Evolutionary conservation across 1,140 invertebrate genomes (phyloP), one percentile per base, ranked within the genome.

Genomic region (Drosophila mauritiana): DNA sequence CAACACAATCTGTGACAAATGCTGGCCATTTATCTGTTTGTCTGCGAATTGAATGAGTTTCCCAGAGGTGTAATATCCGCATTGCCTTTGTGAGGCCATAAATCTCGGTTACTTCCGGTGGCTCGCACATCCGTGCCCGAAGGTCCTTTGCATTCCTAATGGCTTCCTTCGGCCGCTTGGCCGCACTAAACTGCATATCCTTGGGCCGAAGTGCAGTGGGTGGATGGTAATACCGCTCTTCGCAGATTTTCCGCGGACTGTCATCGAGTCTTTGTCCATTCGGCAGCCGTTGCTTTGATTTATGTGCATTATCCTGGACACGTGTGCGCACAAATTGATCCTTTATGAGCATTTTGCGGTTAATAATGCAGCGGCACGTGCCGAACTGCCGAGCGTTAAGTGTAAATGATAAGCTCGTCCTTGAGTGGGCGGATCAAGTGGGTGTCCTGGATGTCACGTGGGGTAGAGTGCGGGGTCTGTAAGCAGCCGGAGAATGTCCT

Each of bases 261-360:
- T 83, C 80, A 69, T 63, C 75, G 42, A 51, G 51, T 55, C 53
- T 48, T 73, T 84, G 80, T 79, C 58, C 69, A 75, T 67, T 80
- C 73, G 77, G 65, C 80, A 77, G 81, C 49, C 81, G 77, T 63
- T 61, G 67, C 73, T 70, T 81, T 85, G 81, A 85, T 85, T 85
- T 85, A 85, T 85, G 78, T 78, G 73, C 67, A 88, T 88, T 88
- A 89, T 89, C 84, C 76, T 59, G 34, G 84, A 53, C 84, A 89
- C 84, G 84, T 89, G 84, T 90, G 85, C 77, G 62, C 84, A 89
- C 84, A 89, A 89, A 89, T 89, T 89, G 84, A 90, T 89, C 80
- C 84, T 89, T 89, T 89, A 89, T 89, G 85, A 90, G 80, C 80
- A 90, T 89, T 89, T 90, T 88, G 84, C 84, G 84, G 84, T 88